phyloP scores from a whole-genome alignment of 2,888 invertebrate genomes.

The Geophilus truncorum region DNA sequence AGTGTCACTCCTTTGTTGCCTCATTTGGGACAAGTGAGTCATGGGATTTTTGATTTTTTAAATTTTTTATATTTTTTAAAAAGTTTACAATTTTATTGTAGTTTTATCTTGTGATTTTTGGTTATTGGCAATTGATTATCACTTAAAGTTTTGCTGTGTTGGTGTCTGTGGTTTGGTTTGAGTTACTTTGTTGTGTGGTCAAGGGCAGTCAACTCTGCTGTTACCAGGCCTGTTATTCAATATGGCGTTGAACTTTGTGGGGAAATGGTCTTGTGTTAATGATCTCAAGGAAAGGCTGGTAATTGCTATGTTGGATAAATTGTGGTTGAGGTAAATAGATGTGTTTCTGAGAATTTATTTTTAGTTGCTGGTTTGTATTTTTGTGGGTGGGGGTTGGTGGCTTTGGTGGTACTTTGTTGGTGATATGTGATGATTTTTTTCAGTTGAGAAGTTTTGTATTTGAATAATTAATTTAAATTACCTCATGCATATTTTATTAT shows the following conservation, averaged over 20 bases:
- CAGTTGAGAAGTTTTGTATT: too few species aligned
- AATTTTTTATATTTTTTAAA: not conserved
- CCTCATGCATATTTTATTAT: too few species aligned
- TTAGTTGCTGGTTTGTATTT: too few species aligned
- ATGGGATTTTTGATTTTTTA: too few species aligned
- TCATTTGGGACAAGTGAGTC: not conserved
- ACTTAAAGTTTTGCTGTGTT: not conserved
- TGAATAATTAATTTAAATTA: too few species aligned
- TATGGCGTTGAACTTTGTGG: not conserved
- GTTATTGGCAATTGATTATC: not conserved
- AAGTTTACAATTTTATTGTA: not conserved
- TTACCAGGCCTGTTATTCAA: too few species aligned
- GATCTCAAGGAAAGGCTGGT: not conserved
- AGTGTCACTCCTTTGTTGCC: not conserved
- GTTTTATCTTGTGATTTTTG: too few species aligned
- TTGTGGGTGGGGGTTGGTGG: too few species aligned
- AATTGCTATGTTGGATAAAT: not conserved
- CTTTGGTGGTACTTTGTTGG: too few species aligned
- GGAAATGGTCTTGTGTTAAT: not conserved
- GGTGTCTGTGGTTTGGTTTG: not conserved
- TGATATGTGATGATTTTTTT: too few species aligned
- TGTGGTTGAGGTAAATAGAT: not conserved
- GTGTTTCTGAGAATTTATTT: too few species aligned
- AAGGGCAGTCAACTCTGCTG: not conserved
- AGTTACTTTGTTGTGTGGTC: not conserved